Percentiles rank a stretch among this genome's conserved stretches.
Conservation (phyloP, 2,888 invertebrate genomes). For the Xylota segnis region DNA sequence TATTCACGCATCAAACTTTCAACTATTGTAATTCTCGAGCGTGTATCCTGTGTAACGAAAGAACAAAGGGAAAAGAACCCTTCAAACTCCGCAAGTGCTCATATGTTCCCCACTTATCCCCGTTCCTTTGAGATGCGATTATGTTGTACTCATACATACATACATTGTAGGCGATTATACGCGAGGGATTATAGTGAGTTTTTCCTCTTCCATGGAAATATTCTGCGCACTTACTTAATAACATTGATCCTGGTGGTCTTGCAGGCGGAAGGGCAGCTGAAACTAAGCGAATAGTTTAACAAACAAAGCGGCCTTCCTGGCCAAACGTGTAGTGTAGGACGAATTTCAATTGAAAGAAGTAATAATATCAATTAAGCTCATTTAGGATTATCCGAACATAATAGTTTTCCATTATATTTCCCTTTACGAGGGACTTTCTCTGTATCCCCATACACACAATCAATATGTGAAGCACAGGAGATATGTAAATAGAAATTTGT, state of each 20-base stretch:
- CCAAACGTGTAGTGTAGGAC: neutral
- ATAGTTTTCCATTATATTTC: conserved; percentile 16
- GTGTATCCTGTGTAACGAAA: conserved; percentile 44
- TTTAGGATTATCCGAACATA: conserved; percentile 38
- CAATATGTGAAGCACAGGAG: neutral
- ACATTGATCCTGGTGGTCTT: conserved; percentile 46
- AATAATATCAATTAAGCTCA: conserved; percentile 64
- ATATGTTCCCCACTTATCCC: conserved; percentile 29
- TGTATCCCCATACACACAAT: neutral
- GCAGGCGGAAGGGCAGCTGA: conserved; percentile 1
- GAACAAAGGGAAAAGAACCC: conserved; percentile 32
- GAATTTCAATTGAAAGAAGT: conserved; percentile 41
- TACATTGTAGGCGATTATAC: conserved; percentile 62
- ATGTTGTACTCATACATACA: no score
- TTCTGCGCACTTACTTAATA: conserved; percentile 49
- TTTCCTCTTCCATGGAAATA: conserved; percentile 31
- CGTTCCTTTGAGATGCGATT: conserved; percentile 47
- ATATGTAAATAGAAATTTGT: neutral
- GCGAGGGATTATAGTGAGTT: conserved; percentile 45
- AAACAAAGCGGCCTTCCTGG: conserved; percentile 15
- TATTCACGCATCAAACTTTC: conserved; percentile 54
- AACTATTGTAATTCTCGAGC: conserved; percentile 52
- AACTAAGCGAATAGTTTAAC: conserved; percentile 31
- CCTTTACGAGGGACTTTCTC: neutral
- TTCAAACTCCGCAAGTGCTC: conserved; percentile 42